Evolutionary conservation across 64 coral and sea anemone species (phyloP), one percentile per base, ranked within the genome.

Genomic region (Montipora capricornis): DNA sequence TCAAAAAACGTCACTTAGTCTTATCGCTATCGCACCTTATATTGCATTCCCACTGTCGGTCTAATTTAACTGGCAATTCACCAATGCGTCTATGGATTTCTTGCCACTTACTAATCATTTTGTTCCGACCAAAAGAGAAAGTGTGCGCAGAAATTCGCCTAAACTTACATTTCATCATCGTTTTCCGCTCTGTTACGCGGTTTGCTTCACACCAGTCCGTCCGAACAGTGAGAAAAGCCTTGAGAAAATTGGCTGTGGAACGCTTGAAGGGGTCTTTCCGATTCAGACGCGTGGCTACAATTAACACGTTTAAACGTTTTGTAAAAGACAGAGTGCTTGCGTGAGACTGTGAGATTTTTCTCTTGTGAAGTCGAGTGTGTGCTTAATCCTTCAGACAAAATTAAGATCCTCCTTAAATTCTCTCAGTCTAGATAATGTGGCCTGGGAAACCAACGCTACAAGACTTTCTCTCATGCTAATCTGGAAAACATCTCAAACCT

Each of bases 271-370:
- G 45, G 44, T 48, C 14, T 70, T 86, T 86, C 82, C 82, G 64
- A 22, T 67, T 14, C 47, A 50, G 82, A 73, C 82, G 82, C 82
- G 82, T 86, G 82, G 62, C 82, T 47, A 44, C 82, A 86, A 86
- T 86, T 86, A 86, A 86, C 82, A 86, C 82, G 17, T 86, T 86
- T 86, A 73, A 86, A 86, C 44, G 82, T 68, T 86, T 73, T 50
- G 19, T 68, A 86, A 86, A 86, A 86, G 69, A 86, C 67, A 60
- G n/a, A 49, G 5, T 9, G 82, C 19, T 86, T 86, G 82, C 82
- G 66, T 86, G 82, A 84, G 81, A 5, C 17, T 50, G 5, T n/a
- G 6, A 6, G 62, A 22, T 47, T 70, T 50, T 68, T 5, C 10
- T 44, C 17, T 12, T 49, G 22, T 13, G 0, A 86, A 86, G 37